Evolutionary conservation across 2,888 invertebrate genomes (phyloP), one percentile per base, ranked within the genome.

Genomic region (Xestoiulus laeticollis): DNA sequence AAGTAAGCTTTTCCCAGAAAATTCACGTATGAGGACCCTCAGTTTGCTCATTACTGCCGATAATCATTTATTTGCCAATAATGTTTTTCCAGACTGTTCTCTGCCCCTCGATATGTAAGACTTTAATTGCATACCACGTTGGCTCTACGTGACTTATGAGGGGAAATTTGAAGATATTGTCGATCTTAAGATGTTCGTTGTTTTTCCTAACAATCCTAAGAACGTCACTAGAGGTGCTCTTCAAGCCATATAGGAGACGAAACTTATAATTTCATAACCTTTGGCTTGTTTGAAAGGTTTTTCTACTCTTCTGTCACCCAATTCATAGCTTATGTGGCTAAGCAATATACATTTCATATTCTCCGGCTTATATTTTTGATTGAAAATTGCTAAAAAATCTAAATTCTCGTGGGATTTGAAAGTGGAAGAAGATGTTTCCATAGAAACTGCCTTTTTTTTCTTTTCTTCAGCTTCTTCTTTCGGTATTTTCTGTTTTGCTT

Each of bases 231-330:
- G 68, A 26, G 22, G 22, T n/a, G 22, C 26, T 68, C 68, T 68
- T 68, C 68, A 68, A 26, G 10, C 68, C 26, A 68, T 68, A 2
- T n/a, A n/a, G n/a, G n/a, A n/a, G 68, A 4, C 68, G 19, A 19
- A 68, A 68, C 68, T 68, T 26, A 19, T 19, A 68, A 68, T 68
- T n/a, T 68, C 68, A 68, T 68, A 68, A 68, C 68, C 68, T 68
- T 68, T 26, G 10, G 68, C 68, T 26, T 8, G 10, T 8, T 68
- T 68, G 68, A 68, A 68, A 68, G 68, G 68, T 68, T 68, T 68
- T n/a, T 68, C 19, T 68, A 4, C 4, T 19, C 12, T 26, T 26
- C 26, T 26, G 26, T 68, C 68, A 26, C 6, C 26, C 10, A 26
- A 19, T 68, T 68, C n/a, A n/a, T 53, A 12, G n/a, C 53, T 53